A percentile compares a stretch with the other conserved stretches of the same genome.
Evolutionary conservation across 2,113 vertebrate genomes (phyloP).

Genomic region (Dicerorhinus sumatrensis): DNA sequence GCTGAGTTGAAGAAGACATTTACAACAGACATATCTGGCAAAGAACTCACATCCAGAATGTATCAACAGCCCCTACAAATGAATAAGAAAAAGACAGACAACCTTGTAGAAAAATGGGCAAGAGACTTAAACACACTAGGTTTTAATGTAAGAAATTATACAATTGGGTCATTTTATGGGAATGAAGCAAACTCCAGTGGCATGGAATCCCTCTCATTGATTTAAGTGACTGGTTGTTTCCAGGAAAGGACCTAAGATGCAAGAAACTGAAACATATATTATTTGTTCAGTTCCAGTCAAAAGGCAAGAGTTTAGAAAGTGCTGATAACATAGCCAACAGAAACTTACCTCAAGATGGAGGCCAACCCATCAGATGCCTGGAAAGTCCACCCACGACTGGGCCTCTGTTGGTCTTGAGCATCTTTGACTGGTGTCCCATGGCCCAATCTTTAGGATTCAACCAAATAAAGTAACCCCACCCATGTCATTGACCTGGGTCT

Average conservation of each 20-base stretch:
- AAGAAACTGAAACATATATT: neutral
- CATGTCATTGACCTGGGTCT: neutral
- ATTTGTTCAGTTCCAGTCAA: neutral
- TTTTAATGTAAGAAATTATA: neutral
- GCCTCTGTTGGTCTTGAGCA: neutral
- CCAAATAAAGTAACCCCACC: neutral
- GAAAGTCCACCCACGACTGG: neutral
- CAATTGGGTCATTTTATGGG: neutral
- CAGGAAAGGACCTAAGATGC: neutral
- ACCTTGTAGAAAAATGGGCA: neutral
- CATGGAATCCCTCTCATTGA: neutral
- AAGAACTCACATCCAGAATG: neutral
- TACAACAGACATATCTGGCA: neutral
- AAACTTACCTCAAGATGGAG: neutral
- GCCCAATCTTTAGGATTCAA: neutral
- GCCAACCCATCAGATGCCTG: neutral
- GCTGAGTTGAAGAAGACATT: neutral
- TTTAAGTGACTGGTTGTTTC: neutral
- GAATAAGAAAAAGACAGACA: neutral
- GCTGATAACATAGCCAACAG: neutral
- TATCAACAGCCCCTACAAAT: neutral
- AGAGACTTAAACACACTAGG: neutral
- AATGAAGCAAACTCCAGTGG: neutral
- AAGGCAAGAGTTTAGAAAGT: neutral
- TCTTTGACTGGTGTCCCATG: neutral